Base-by-base conservation (phyloP, 2,888 invertebrate species). In the Rhaphigaster nebulosa region DNA sequence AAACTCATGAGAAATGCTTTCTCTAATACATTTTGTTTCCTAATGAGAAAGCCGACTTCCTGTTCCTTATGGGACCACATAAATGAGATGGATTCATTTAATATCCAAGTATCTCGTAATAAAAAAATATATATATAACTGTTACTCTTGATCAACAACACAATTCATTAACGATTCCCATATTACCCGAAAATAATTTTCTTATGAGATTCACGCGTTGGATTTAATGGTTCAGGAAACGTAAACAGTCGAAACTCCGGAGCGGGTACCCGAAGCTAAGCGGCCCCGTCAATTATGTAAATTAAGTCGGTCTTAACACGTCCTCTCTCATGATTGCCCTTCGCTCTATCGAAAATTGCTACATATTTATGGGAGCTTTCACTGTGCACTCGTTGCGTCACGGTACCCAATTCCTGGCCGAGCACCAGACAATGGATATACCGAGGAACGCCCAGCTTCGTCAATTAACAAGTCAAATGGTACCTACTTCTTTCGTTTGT, bases 301-400 rank as follows among this genome's bases (percentile, higher is more conserved):
- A 84, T 84, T 45, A 84, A 84, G 84, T 15, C n/a, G n/a, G 45
- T 45, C 84, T 84, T n/a, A 50, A 50, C 84, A 45, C 45, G 84
- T 84, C 84, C 84, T 29, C 45, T 26, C 84, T 41, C 45, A 50
- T 84, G 45, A 84, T 84, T 41, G 84, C 45, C 84, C 84, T 50
- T 84, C 45, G 45, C 41, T 41, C 41, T 84, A 84, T 84, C 84
- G 45, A 41, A 84, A 84, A 84, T 84, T 84, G 84, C 45, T 84
- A 84, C 26, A 84, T 84, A 84, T 84, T 84, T 84, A 84, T 84
- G 45, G 45, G 45, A 84, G 84, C 84, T 84, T 84, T 84, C 84
- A 84, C 84, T 41, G 70, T 38, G 38, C 70, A 76, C 70, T 26
- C 20, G 12, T 84, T 84, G 84, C 84, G 45, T 50, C 41, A 84